Percentiles rank a stretch among this genome's conserved stretches.
Evolutionary conservation across 2,888 invertebrate species (phyloP).

Genomic region (Eremobia ochroleuca): DNA sequence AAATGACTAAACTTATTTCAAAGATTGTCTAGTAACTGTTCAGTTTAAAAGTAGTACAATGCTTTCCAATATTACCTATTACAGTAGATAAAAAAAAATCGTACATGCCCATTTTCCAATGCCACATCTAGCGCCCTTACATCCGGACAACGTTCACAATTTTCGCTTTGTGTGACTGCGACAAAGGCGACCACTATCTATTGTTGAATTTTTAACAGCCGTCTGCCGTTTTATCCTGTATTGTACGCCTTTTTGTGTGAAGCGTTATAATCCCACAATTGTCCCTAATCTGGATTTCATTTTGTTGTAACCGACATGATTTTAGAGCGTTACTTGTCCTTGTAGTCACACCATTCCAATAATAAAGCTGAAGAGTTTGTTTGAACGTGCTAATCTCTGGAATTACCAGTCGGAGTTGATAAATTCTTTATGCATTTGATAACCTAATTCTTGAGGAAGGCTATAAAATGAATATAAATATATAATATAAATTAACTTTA

Average conservation of each 20-base stretch:
- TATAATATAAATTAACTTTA: too few species aligned
- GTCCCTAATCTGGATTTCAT: conserved; percentile 40
- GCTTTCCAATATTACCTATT: background rate
- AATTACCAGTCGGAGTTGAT: background rate
- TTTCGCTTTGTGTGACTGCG: conserved; percentile 69
- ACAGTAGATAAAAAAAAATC: background rate
- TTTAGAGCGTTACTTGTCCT: background rate
- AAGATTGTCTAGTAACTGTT: background rate
- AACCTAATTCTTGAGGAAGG: background rate
- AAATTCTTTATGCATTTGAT: background rate
- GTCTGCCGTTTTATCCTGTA: conserved; percentile 66
- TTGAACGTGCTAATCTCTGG: background rate
- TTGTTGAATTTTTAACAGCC: conserved; percentile 79
- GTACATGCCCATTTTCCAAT: conserved; percentile 9
- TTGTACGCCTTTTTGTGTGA: conserved; percentile 67
- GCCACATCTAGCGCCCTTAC: conserved; percentile 55
- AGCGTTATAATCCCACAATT: conserved; percentile 57
- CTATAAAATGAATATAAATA: background rate
- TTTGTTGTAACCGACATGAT: background rate
- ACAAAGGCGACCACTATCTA: conserved; percentile 76
- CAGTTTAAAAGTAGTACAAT: background rate
- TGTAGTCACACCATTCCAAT: background rate
- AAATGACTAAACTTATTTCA: too few species aligned
- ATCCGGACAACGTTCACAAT: conserved; percentile 66
- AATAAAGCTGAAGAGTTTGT: background rate